Conservation (phyloP, 1,140 invertebrate genomes). For the Drosophila teissieri region DNA sequence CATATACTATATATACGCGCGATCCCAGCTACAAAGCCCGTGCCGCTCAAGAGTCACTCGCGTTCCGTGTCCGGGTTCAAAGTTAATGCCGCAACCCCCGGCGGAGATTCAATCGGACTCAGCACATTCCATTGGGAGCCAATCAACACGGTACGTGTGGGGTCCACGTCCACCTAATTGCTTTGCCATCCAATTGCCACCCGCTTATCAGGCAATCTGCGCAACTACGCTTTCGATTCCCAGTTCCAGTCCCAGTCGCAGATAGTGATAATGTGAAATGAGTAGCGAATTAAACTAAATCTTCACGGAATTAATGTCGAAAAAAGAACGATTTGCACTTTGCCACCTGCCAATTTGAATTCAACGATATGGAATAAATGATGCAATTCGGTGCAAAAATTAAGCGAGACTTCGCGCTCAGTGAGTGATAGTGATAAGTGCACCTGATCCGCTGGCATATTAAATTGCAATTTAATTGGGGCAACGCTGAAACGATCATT, state of each 20-base stretch:
- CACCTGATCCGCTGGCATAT: conserved; percentile 12
- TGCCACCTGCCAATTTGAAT: conserved; percentile 13
- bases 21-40: conserved; percentile 8
- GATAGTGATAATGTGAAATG: conserved; percentile 17
- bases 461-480: conserved; percentile 10
- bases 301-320: conserved; percentile 25
- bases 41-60: conserved; percentile 16
- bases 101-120: no score
- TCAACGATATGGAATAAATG: conserved; percentile 26
- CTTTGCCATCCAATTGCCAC: conserved; percentile 43
- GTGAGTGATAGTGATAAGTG: conserved; percentile 22
- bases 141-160: conserved; percentile 49
- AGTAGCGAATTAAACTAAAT: conserved; percentile 24
- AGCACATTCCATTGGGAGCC: neutral
- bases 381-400: conserved; percentile 41
- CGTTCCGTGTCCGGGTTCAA: conserved; percentile 70
- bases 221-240: conserved; percentile 5
- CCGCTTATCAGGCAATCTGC: conserved; percentile 39
- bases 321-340: conserved; percentile 35
- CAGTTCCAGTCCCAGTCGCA: conserved; percentile 24
- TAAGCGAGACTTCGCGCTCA: conserved; percentile 22
- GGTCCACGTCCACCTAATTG: conserved; percentile 43
- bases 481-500: neutral
- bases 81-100: conserved; percentile 20
- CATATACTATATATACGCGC: conserved; percentile 1